Evolutionary conservation across 2,888 invertebrate species (phyloP).

Genomic region (Machimus atricapillus): DNA sequence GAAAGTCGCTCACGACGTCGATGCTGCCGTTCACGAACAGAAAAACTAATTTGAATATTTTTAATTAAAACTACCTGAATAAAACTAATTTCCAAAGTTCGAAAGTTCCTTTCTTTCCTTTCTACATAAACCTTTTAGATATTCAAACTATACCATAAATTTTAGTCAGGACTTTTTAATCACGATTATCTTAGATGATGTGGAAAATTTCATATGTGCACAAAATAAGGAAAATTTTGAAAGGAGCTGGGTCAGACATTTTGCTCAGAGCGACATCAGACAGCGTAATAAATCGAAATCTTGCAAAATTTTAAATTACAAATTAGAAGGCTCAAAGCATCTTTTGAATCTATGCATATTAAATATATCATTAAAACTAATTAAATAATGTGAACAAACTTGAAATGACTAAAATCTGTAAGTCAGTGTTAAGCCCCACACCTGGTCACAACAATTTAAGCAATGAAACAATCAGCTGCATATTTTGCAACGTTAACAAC

Average conservation of each 20-base stretch:
- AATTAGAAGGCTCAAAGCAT: neutral
- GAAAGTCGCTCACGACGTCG: slow-evolving; percentile 36
- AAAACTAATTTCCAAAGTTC: neutral
- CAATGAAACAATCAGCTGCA: neutral
- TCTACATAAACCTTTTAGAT: neutral
- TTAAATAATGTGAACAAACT: neutral
- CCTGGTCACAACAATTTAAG: neutral
- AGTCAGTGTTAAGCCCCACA: neutral
- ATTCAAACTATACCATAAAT: neutral
- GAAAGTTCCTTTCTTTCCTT: neutral
- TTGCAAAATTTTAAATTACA: neutral
- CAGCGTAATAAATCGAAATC: neutral
- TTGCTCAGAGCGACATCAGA: neutral
- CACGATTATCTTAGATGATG: no score
- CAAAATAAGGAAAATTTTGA: neutral
- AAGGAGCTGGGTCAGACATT: neutral
- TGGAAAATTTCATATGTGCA: neutral
- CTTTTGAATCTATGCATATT: neutral
- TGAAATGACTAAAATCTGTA: neutral
- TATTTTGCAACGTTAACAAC: neutral
- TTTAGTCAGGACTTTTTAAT: neutral
- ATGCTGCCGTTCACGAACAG: slow-evolving; percentile 21
- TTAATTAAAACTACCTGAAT: neutral
- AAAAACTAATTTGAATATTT: neutral
- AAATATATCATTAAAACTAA: neutral